phyloP scores from a whole-genome alignment of 2,888 invertebrate genomes.

The Embidobia sp. region DNA sequence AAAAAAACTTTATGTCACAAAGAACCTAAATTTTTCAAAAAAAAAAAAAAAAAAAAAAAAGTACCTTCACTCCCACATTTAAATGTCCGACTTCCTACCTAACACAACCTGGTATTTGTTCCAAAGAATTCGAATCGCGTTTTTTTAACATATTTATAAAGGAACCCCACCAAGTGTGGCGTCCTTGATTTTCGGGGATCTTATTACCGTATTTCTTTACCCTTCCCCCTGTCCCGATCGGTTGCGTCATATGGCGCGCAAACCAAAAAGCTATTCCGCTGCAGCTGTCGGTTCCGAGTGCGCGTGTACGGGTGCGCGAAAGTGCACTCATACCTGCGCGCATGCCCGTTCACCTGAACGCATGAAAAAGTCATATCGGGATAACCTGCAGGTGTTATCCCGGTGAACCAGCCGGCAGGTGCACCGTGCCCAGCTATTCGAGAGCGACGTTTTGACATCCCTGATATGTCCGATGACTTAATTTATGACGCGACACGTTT shows the following conservation, averaged over 20 bases:
- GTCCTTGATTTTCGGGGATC: constrained; percentile 57
- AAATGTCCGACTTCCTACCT: too few relatives aligned
- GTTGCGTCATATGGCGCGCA: constrained; percentile 69
- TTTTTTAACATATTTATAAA: constrained; percentile 17
- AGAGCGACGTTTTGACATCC: constrained; percentile 34
- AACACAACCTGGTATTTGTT: too few relatives aligned
- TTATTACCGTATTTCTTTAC: constrained; percentile 54
- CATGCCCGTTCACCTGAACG: constrained; percentile 57
- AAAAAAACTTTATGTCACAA: too few relatives aligned
- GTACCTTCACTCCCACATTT: too few relatives aligned
- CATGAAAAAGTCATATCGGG: constrained; percentile 56
- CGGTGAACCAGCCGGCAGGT: constrained; percentile 40
- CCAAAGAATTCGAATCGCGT: neutral
- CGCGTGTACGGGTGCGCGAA: constrained; percentile 44
- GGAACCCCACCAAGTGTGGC: constrained; percentile 33
- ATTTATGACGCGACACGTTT: constrained; percentile 25
- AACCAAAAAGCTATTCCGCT: constrained; percentile 66
- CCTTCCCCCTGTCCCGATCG: constrained; percentile 21
- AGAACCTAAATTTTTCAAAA: too few relatives aligned
- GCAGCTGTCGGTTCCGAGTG: constrained; percentile 69
- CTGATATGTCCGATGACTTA: constrained; percentile 36
- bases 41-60: too few relatives aligned
- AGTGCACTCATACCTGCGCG: constrained; percentile 23
- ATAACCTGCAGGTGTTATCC: constrained; percentile 58
- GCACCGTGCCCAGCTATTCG: constrained; percentile 24